A percentile compares a stretch with the other conserved stretches of the same genome.
phyloP scores from a whole-genome alignment of 2,797 vertebrate species.

The Hybognathus amarus region DNA sequence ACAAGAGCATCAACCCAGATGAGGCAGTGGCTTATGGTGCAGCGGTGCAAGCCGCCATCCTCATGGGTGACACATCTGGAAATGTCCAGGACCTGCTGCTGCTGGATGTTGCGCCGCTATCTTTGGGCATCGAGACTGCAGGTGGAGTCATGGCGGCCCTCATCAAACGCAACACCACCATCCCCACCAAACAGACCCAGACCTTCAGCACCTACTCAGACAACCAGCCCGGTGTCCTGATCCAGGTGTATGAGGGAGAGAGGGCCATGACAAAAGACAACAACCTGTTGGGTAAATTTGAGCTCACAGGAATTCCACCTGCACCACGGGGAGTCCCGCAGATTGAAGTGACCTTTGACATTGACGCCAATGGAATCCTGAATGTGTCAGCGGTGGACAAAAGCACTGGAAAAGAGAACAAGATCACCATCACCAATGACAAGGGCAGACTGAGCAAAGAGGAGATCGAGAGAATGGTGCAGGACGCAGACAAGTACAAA shows the following conservation, averaged over 20 bases:
- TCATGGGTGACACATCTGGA: slow-evolving; percentile 4
- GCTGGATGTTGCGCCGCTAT: not conserved
- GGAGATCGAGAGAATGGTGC: slow-evolving; percentile 70
- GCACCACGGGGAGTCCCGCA: not conserved
- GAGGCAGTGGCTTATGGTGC: slow-evolving; percentile 70
- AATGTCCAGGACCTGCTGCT: slow-evolving; percentile 58
- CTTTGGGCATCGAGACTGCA: not conserved
- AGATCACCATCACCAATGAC: slow-evolving; percentile 17
- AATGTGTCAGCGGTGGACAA: slow-evolving; percentile 67
- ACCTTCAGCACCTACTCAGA: slow-evolving; percentile 1
- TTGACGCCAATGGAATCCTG: slow-evolving; percentile 57
- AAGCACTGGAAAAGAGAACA: slow-evolving; percentile 63
- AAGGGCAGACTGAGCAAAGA: slow-evolving; percentile 69
- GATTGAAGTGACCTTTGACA: slow-evolving; percentile 10
- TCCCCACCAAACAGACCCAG: slow-evolving; percentile 20
- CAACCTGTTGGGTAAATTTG: slow-evolving; percentile 1
- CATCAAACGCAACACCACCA: slow-evolving; percentile 20
- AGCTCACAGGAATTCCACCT: slow-evolving; percentile 11
- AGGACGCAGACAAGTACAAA: slow-evolving; percentile 65
- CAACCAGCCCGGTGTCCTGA: slow-evolving; percentile 61
- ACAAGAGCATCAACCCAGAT: slow-evolving; percentile 53
- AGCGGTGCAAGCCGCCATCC: slow-evolving; percentile 48
- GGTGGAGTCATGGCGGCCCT: slow-evolving; percentile 45
- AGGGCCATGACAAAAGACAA: slow-evolving; percentile 48
- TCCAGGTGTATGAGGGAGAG: slow-evolving; percentile 57